A percentile compares a stretch with the other conserved stretches of the same genome.
These are phyloP conservation scores for Oscheius sp. DNA, from an alignment of 2,888 invertebrate genomes.

Conservation along the genomic window DNA sequence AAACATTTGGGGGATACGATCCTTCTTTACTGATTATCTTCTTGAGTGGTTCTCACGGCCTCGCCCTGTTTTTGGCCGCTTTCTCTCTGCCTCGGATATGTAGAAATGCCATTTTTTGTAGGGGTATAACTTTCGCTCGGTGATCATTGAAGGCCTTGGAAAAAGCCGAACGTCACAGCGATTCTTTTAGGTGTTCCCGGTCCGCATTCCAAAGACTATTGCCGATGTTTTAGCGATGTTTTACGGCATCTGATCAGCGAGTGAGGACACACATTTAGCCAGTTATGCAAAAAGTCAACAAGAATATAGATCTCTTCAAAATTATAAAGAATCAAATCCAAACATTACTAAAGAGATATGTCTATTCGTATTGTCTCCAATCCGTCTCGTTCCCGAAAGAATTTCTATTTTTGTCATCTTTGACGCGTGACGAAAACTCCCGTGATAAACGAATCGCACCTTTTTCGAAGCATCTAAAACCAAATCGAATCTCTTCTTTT, in stretches of 20 bases:
- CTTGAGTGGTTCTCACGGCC: too few relatives aligned
- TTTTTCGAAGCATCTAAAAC: conserved; percentile 12
- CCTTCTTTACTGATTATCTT: too few relatives aligned
- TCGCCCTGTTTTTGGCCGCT: too few relatives aligned
- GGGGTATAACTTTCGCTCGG: too few relatives aligned
- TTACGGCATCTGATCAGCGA: conserved; percentile 6
- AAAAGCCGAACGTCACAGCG: too few relatives aligned
- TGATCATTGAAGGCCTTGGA: too few relatives aligned
- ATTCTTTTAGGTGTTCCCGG: background rate
- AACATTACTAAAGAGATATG: background rate
- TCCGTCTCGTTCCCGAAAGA: background rate
- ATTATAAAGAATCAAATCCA: background rate
- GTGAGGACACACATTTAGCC: too few relatives aligned
- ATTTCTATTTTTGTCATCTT: background rate
- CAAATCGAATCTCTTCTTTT: background rate
- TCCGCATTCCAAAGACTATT: conserved; percentile 23
- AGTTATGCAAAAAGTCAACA: too few relatives aligned
- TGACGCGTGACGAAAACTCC: conserved; percentile 1
- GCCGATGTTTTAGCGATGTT: conserved; percentile 11
- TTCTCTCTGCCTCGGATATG: too few relatives aligned
- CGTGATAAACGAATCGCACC: conserved; percentile 18
- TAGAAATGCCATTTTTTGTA: too few relatives aligned
- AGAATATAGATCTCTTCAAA: background rate
- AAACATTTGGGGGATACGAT: too few relatives aligned
- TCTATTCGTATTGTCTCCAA: background rate